Evolutionary conservation across 92 coral and sea anemone genomes (phyloP).

Genomic region (Micromussa lordhowensis): DNA sequence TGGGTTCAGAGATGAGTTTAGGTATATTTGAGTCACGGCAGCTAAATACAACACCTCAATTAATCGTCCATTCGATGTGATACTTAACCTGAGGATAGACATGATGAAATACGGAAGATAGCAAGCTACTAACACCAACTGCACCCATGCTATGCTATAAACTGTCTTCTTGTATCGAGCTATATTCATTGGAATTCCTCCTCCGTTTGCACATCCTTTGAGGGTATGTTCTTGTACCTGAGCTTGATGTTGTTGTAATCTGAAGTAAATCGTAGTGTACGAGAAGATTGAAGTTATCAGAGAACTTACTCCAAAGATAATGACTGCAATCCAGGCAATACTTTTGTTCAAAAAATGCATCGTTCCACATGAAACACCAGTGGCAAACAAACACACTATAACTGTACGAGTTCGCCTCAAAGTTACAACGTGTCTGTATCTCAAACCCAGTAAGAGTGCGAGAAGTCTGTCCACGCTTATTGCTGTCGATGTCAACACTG

Average conservation of each 20-base stretch:
- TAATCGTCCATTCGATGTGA: neutral
- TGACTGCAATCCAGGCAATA: neutral
- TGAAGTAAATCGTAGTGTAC: neutral
- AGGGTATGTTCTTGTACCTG: neutral
- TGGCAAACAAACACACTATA: neutral
- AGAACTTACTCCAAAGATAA: neutral
- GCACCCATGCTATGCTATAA: constrained; percentile 20
- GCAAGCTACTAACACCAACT: constrained; percentile 8
- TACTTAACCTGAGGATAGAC: neutral
- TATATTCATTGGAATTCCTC: neutral
- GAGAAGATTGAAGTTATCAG: neutral
- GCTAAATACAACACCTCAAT: neutral
- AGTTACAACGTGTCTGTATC: no score
- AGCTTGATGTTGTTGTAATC: neutral
- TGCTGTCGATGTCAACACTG: no score
- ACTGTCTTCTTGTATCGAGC: constrained; percentile 7
- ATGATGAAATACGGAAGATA: neutral
- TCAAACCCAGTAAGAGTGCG: no score
- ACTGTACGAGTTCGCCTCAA: neutral
- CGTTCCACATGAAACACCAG: neutral
- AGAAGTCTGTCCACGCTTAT: no score
- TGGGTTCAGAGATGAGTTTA: constrained; percentile 14
- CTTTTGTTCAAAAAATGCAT: neutral
- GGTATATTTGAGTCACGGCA: neutral
- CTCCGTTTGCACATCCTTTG: neutral